Base-by-base conservation (phyloP, 2,113 vertebrate species). In the Nesogale talazaci region DNA sequence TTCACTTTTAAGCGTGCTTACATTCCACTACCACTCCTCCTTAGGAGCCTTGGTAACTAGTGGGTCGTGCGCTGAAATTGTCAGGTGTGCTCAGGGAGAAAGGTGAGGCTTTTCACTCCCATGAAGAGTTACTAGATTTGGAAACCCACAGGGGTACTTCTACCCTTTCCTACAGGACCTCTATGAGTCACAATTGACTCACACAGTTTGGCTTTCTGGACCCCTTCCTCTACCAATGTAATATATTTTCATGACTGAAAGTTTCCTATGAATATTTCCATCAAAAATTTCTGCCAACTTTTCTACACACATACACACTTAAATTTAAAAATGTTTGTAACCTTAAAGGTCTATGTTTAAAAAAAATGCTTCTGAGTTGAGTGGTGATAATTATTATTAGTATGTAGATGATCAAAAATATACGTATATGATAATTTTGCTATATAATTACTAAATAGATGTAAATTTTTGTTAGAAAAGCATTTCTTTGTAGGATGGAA, bases 381-480 rank as follows among this genome's bases (percentile, higher is more conserved):
- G 59, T 93, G 83, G 38, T 74, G 63, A 75, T 76, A 76, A 74
- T 56, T 63, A 74, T 11, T 52, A 52, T 5, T 52, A 52, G 46
- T 67, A 46, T 12, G 61, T 14, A 42, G 17, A 80, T 86, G 19
- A 78, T 75, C 16, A 80, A 72, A 52, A 76, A 86, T 15, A 70
- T 52, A 81, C 81, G 85, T 91, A 27, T 70, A 27, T 77, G n/a
- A 57, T 29, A 34, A 46, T 93, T 79, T 75, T 59, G 3, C 67
- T 69, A 83, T 63, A 1, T 75, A 94, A 89, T 36, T 89, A 74
- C 83, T 72, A 90, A 84, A 83, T 38, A 22, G 74, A 82, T 74
- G 17, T 82, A 84, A 84, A 63, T 36, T 83, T 81, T 83, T 94
- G 27, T 65, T 93, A 76, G 40, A 91, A 89, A 70, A 83, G 40